Base-by-base conservation (phyloP, 2,888 invertebrate species). In the Metopia argyrocephala region DNA sequence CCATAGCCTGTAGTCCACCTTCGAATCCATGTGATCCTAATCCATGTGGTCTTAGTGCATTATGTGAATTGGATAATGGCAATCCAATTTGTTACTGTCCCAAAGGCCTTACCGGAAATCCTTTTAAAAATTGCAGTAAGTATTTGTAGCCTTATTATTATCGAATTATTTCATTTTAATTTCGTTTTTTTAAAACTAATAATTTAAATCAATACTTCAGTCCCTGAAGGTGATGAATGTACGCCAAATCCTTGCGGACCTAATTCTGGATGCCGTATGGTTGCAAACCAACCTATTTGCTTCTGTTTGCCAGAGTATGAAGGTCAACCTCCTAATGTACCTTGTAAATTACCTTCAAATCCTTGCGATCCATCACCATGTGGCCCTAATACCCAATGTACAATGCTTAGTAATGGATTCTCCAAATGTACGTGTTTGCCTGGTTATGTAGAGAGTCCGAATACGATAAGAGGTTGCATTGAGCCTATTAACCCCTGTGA, bases 41-140 rank as follows among this genome's bases (percentile, higher is more conserved):
- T 90, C 96, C 96, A n/a, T 97, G 96, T 86, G 97, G 97, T n/a
- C 90, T 92, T 2, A 95, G 95, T 86, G 96, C 97, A 1, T 91
- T 95, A 82, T 97, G 97, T 88, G 96, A 96, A 91, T 92, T 94
- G 64, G 96, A 96, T 85, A 94, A 94, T 85, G 96, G 96, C 65
- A 95, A 94, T 89, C 96, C 97, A 2, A 95, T 97, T 84, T 97
- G 97, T 87, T 96, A 93, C 91, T 97, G 97, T 87, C 96, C 96
- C 0, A 96, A 95, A 89, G 96, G 96, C 81, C 91, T 96, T 82
- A 97, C 96, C 3, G 97, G 97, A 89, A 96, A 97, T 92, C 97
- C 97, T 54, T 96, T 96, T 89, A 93, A 94, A 88, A 95, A 94
- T 91, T 97, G 96, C 93, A 96, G 96, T 96, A 93, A 93, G 96